Evolutionary conservation across 2,113 vertebrate species (phyloP).

Genomic region (Entelurus aequoreus): DNA sequence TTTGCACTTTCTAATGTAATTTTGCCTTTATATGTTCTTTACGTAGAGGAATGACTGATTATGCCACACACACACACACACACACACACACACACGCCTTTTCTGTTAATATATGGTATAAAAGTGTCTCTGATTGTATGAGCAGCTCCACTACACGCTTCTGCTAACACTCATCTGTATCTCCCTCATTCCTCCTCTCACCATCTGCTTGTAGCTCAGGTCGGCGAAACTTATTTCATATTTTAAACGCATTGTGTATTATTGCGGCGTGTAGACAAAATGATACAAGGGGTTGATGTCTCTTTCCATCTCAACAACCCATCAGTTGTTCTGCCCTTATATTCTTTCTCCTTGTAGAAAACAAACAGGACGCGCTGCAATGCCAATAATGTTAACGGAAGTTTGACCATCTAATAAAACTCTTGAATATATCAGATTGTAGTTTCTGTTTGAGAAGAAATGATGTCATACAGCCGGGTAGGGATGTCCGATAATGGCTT

Average conservation of each 20-base stretch:
- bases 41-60: slow-evolving; percentile 47
- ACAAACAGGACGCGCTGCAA: slow-evolving; percentile 48
- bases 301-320: slow-evolving; percentile 54
- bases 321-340: slow-evolving; percentile 49
- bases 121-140: slow-evolving; percentile 45
- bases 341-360: slow-evolving; percentile 50
- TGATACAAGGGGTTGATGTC: slow-evolving; percentile 26
- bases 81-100: slow-evolving; percentile 12
- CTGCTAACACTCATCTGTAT: slow-evolving; percentile 46
- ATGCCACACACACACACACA: slow-evolving; percentile 17
- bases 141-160: slow-evolving; percentile 36
- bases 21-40: slow-evolving; percentile 46
- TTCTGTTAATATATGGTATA: slow-evolving; percentile 31
- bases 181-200: slow-evolving; percentile 44
- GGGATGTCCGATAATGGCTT: no score
- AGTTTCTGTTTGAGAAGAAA: background rate
- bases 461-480: no score
- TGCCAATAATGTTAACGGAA: slow-evolving; percentile 63
- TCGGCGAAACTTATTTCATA: slow-evolving; percentile 81
- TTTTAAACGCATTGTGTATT: slow-evolving; percentile 90
- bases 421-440: slow-evolving; percentile 61
- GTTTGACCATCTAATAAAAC: slow-evolving; percentile 68
- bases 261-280: slow-evolving; percentile 59
- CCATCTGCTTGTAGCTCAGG: slow-evolving; percentile 70
- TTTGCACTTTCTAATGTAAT: slow-evolving; percentile 57